Evolutionary conservation across 2,888 invertebrate genomes (phyloP), one percentile per base, ranked within the genome.

Genomic region (Drosophila subsilvestris): DNA sequence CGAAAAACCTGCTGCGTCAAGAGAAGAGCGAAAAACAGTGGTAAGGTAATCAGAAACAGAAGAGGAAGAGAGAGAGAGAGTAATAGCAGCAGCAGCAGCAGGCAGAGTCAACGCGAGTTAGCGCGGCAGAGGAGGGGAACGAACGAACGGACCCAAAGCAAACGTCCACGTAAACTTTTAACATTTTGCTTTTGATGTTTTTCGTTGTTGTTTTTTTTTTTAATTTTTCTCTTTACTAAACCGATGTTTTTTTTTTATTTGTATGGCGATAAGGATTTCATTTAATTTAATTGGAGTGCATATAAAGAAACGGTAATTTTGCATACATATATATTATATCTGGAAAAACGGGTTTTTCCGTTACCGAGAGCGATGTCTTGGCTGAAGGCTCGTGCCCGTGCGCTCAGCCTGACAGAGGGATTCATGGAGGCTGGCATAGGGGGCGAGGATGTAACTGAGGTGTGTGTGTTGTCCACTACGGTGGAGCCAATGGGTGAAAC

Each of bases 81-180:
- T 72, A 73, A 83, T 74, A 61, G 63, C 77, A 74, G 74, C 81
- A 72, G 80, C 75, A 44, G 32, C 27, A 22, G 29, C 7, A 25
- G n/a, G 25, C 14, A 37, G 42, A 22, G 42, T 7, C 22, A n/a
- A 12, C 14, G 42, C 4, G n/a, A n/a, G n/a, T n/a, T n/a, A n/a
- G n/a, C 1, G 25, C 6, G 27, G 25, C 10, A 37, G 48, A 61
- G n/a, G n/a, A 55, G 71, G 20, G 17, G 42, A 50, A 58, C 53
- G 50, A 62, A 75, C 47, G 58, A 70, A 62, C 49, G 75, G 69
- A 80, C 29, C 60, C 48, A 69, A 63, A 57, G 78, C 74, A 84
- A 83, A 83, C 81, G 83, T 90, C 90, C 90, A 90, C 90, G 90
- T 90, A 90, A 90, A 90, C 90, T 86, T 90, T 90, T 86, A 80